Evolutionary conservation across 2,113 vertebrate species (phyloP), one percentile per base, ranked within the genome.

Genomic region (Hyaena hyaena): DNA sequence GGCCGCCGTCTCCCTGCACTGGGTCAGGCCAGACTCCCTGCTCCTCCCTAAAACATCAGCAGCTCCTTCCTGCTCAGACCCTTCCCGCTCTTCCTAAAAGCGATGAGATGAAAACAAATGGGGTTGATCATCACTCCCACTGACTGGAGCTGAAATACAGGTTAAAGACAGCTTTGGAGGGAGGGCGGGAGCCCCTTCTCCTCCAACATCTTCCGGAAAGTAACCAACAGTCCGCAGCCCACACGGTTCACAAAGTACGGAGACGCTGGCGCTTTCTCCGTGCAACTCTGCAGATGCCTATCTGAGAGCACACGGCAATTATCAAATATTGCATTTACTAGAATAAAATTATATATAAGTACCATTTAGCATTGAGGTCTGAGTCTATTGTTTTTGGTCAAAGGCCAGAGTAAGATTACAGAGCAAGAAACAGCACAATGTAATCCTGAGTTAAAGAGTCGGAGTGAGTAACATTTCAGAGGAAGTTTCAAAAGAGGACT

Each of bases 351-450:
- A 45, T 53, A 10, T 65, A 10, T 50, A 71, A 84, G 33, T 10
- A 39, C 66, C 89, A 86, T 68, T 88, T 93, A 80, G 63, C 79
- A 79, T 3, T 68, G 28, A 81, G 65, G 43, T 31, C 77, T 21
- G 10, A 81, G 43, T 58, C 87, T 53, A 92, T 31, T 88, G 93
- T 66, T 95, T 85, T 93, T 48, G 95, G 81, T 50, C 84, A 92
- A 93, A 96, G 90, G 48, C 74, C 79, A 90, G 86, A 66, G 48
- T 53, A 21, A 92, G 74, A 92, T 10, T 19, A 74, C 73, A 82
- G 80, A 90, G 39, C 77, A 65, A 87, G 68, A 39, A 61, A 63
- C 21, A 58, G 53, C 33, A 63, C 85, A 2, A 16, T 80, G 66
- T 39, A 50, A 77, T 16, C 81, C 76, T 26, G 35, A 84, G 68